These are phyloP conservation scores for Corydoras sp. DNA, from an alignment of 2,113 vertebrate genomes.

Conservation along the genomic window DNA sequence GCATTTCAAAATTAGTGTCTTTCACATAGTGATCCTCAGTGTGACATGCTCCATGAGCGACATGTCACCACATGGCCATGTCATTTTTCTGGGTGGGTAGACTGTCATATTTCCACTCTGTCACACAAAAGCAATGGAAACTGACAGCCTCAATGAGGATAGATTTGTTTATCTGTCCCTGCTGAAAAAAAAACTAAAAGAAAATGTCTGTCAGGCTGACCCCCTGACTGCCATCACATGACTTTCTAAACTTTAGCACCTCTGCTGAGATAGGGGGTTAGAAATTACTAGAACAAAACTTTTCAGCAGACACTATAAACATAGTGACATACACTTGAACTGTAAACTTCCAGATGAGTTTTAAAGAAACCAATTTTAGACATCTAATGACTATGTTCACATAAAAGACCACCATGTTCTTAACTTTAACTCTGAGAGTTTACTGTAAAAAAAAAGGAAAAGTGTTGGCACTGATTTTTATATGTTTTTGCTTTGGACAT, in stretches of 20 bases:
- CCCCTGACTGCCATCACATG: conserved; percentile 28
- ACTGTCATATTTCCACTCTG: conserved; percentile 31
- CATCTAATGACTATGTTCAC: no score
- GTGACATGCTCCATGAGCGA: conserved; percentile 38
- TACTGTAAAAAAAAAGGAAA: no score
- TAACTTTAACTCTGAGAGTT: no score
- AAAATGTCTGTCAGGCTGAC: conserved; percentile 50
- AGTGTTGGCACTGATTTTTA: no score
- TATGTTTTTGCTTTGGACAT: no score
- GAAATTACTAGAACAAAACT: neutral
- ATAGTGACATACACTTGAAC: no score
- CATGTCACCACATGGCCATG: conserved; percentile 35
- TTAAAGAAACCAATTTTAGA: no score
- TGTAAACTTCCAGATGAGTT: no score
- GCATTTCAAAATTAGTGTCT: conserved; percentile 33
- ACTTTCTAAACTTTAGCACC: conserved; percentile 10
- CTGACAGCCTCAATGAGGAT: conserved; percentile 63
- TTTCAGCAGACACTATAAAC: neutral
- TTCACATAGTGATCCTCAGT: conserved; percentile 21
- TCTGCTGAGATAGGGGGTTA: neutral
- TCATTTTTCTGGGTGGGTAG: conserved; percentile 31
- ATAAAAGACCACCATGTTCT: no score
- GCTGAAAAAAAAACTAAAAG: conserved; percentile 53
- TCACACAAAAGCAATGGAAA: conserved; percentile 52
- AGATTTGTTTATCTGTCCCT: conserved; percentile 55